phyloP scores from a whole-genome alignment of 2,888 invertebrate genomes.

The Ochropleura leucogaster region DNA sequence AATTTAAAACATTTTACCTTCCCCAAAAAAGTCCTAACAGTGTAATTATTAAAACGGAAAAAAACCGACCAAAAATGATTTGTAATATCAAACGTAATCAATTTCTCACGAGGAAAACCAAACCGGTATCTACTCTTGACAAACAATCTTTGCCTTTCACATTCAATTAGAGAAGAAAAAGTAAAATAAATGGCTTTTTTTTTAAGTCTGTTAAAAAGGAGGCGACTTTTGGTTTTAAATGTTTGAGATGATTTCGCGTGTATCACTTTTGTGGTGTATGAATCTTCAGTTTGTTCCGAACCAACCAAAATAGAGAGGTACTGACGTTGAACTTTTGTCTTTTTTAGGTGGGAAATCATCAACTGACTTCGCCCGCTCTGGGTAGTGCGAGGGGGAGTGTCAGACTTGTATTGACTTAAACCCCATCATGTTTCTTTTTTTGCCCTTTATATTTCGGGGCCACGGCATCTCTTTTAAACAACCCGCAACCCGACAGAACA shows the following conservation, averaged over 20 bases:
- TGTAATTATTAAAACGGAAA: not conserved
- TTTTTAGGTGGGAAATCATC: too few relatives aligned
- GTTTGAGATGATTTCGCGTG: not conserved
- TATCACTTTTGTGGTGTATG: not conserved
- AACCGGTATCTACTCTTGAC: not conserved
- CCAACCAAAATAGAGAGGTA: not conserved
- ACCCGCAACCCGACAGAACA: too few relatives aligned
- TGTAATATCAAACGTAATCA: not conserved
- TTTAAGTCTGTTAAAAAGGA: too few relatives aligned
- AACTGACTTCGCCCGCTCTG: too few relatives aligned
- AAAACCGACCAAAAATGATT: not conserved
- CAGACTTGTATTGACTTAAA: too few relatives aligned
- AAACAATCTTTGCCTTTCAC: slow-evolving; percentile 21
- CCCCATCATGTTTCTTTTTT: too few relatives aligned
- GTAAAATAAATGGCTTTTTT: slow-evolving; percentile 31
- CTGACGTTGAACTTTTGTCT: not conserved
- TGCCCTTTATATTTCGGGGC: too few relatives aligned
- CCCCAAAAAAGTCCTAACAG: slow-evolving; percentile 3
- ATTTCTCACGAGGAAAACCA: slow-evolving; percentile 20
- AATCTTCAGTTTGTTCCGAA: not conserved
- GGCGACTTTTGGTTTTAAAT: too few relatives aligned
- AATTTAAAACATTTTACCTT: slow-evolving; percentile 7
- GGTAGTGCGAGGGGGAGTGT: too few relatives aligned
- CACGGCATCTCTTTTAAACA: too few relatives aligned
- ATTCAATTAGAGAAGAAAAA: slow-evolving; percentile 32